Evolutionary conservation across 2,888 invertebrate genomes (phyloP).

Genomic region (Galerucella calmariensis): DNA sequence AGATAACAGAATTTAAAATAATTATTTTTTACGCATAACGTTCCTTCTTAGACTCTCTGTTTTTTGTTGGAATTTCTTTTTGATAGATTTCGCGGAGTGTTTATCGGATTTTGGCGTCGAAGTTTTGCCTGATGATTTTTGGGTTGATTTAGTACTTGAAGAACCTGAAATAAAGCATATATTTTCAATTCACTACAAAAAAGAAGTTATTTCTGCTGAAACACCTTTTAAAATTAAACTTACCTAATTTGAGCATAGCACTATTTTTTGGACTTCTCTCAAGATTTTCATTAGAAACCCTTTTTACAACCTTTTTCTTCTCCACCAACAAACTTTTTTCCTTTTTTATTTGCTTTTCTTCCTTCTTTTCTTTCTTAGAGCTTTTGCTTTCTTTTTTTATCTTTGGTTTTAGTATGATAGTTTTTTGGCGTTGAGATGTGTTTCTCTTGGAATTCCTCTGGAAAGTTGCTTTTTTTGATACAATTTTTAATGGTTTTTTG

Average conservation of each 20-base stretch:
- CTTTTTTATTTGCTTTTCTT: constrained; percentile 6
- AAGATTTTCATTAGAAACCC: not conserved
- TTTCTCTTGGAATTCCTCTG: constrained; percentile 44
- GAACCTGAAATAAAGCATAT: constrained; percentile 1
- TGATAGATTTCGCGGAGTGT: constrained; percentile 38
- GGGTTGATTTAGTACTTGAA: constrained; percentile 11
- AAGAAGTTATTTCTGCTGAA: too few relatives aligned
- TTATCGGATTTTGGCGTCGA: constrained; percentile 26
- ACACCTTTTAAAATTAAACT: not conserved
- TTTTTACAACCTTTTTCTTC: constrained; percentile 20
- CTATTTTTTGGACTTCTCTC: constrained; percentile 5
- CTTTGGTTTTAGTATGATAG: constrained; percentile 24
- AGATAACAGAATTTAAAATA: constrained; percentile 7
- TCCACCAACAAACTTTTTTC: constrained; percentile 2
- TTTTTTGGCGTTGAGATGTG: constrained; percentile 38
- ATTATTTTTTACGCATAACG: constrained; percentile 40
- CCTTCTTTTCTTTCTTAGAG: not conserved
- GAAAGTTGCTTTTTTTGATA: constrained; percentile 39
- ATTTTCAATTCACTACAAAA: not conserved
- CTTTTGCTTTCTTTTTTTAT: constrained; percentile 1
- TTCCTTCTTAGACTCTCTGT: constrained; percentile 45
- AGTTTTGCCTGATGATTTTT: constrained; percentile 16
- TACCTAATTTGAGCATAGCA: constrained; percentile 8
- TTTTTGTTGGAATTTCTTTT: constrained; percentile 48
- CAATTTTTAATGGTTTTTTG: constrained; percentile 33